A percentile compares a stretch with the other conserved stretches of the same genome.
These are phyloP conservation scores for Rosalia funebris DNA, from an alignment of 2,888 invertebrate genomes.

Conservation along the genomic window DNA sequence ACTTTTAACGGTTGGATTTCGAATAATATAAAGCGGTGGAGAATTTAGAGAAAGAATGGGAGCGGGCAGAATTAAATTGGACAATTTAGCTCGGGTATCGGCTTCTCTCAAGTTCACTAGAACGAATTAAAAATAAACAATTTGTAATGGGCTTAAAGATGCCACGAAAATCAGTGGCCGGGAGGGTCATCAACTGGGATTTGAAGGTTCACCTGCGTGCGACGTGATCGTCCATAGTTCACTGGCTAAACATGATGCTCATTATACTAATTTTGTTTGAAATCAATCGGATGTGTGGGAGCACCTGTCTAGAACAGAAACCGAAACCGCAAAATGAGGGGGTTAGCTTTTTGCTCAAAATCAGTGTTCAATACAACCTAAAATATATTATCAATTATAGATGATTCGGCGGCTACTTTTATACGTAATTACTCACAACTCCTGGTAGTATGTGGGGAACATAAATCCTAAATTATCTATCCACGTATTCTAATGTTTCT, in stretches of 20 bases:
- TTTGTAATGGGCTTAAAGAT: slow-evolving; percentile 35
- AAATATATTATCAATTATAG: too few species aligned
- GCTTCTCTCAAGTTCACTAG: slow-evolving; percentile 29
- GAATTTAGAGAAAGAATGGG: slow-evolving; percentile 26
- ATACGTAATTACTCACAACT: too few species aligned
- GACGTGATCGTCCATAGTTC: slow-evolving; percentile 60
- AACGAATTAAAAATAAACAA: slow-evolving; percentile 40
- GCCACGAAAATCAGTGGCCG: slow-evolving; percentile 30
- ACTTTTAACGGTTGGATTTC: slow-evolving; percentile 35
- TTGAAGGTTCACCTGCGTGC: slow-evolving; percentile 50
- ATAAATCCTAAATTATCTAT: too few species aligned
- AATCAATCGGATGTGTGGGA: slow-evolving; percentile 29
- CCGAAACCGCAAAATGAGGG: slow-evolving; percentile 36
- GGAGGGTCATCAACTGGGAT: slow-evolving; percentile 40
- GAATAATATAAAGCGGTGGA: slow-evolving; percentile 39
- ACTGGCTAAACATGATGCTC: slow-evolving; percentile 49
- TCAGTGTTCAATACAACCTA: too few species aligned
- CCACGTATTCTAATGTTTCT: too few species aligned
- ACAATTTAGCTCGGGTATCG: slow-evolving; percentile 40
- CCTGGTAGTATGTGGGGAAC: too few species aligned
- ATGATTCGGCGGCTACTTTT: too few species aligned
- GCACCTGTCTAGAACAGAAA: slow-evolving; percentile 32
- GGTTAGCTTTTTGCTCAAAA: too few species aligned
- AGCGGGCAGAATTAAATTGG: slow-evolving; percentile 36
- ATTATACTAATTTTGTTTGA: slow-evolving; percentile 39